Evolutionary conservation across 2,113 vertebrate species (phyloP).

Genomic region (Macrotis lagotis): DNA sequence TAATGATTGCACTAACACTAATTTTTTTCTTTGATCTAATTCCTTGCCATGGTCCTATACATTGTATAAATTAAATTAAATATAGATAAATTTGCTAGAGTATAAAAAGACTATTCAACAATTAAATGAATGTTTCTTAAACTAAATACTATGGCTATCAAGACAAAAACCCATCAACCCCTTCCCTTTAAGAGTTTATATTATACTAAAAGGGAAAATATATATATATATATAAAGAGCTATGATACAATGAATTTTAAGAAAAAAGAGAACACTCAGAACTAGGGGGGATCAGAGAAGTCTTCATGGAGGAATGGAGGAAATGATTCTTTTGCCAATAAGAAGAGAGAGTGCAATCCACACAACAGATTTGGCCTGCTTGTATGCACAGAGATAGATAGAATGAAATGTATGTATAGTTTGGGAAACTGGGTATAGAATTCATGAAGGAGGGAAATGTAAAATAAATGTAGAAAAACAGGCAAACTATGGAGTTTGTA

Average conservation of each 20-base stretch:
- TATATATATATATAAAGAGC: background rate
- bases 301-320: background rate
- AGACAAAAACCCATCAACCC: background rate
- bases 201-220: background rate
- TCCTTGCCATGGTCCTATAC: conserved; percentile 22
- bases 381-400: background rate
- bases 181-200: background rate
- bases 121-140: conserved; percentile 52
- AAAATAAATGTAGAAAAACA: background rate
- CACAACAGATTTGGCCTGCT: background rate
- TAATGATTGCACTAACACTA: background rate
- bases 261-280: background rate
- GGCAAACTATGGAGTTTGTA: too few relatives aligned
- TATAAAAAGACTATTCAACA: conserved; percentile 35
- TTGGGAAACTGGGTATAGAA: background rate
- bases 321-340: background rate
- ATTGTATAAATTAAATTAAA: conserved; percentile 21
- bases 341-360: background rate
- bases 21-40: conserved; percentile 33
- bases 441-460: background rate
- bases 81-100: conserved; percentile 38
- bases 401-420: background rate
- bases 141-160: background rate
- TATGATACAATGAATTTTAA: background rate
- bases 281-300: background rate